Evolutionary conservation across 2,888 invertebrate species (phyloP).

Genomic region (Ferrisia virgata): DNA sequence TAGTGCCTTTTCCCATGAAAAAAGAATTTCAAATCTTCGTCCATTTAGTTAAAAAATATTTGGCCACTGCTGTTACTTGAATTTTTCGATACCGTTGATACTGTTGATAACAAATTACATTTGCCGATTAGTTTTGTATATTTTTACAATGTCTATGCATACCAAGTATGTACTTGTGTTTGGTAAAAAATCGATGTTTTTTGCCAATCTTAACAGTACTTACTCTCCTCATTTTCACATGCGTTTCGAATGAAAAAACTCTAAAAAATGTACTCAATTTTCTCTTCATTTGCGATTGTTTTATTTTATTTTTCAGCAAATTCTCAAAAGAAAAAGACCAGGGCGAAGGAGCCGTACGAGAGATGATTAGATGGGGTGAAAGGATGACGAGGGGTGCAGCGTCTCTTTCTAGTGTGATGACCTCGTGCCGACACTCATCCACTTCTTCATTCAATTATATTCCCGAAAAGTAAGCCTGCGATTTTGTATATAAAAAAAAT

Average conservation of each 20-base stretch:
- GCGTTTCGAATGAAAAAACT: not conserved
- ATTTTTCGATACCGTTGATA: not conserved
- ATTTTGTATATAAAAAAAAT: no score
- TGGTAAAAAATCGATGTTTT: not conserved
- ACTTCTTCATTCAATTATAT: slow-evolving; percentile 73
- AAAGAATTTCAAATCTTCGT: not conserved
- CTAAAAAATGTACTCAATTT: not conserved
- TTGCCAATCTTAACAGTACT: not conserved
- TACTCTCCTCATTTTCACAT: not conserved
- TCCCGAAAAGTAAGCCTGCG: slow-evolving; percentile 65
- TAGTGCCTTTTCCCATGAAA: not conserved
- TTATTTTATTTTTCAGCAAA: slow-evolving; percentile 20
- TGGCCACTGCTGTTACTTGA: not conserved
- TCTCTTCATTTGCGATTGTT: not conserved
- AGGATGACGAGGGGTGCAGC: slow-evolving; percentile 89
- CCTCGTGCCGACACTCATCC: slow-evolving; percentile 82
- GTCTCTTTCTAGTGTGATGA: slow-evolving; percentile 84
- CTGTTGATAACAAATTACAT: no score
- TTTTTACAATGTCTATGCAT: no score
- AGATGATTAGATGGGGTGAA: slow-evolving; percentile 88
- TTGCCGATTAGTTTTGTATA: no score
- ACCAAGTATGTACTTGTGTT: not conserved
- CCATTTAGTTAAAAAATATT: no score
- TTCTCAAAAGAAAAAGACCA: slow-evolving; percentile 38
- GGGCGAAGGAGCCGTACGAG: slow-evolving; percentile 50